Evolutionary conservation across 2,113 vertebrate genomes (phyloP).

Genomic region (Anarhynchus alexandrinus): DNA sequence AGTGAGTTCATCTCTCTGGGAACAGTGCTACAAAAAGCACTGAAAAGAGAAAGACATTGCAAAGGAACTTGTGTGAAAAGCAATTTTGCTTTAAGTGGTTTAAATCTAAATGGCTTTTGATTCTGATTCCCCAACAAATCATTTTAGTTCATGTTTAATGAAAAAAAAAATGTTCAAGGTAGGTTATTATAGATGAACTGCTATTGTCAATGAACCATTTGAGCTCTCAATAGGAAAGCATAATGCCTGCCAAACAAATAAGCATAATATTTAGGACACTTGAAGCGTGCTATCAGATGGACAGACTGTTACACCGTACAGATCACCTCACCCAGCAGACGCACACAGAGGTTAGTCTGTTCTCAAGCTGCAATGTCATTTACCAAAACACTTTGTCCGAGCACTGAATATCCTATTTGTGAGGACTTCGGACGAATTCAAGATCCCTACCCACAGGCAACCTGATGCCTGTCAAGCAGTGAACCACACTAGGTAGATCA

Average conservation of each 20-base stretch:
- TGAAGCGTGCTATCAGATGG: slow-evolving; percentile 10
- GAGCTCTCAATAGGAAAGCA: background rate
- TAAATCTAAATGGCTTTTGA: slow-evolving; percentile 23
- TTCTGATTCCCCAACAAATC: background rate
- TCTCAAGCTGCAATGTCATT: background rate
- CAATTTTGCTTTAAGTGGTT: slow-evolving; percentile 11
- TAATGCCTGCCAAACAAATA: slow-evolving; percentile 26
- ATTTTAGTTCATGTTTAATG: background rate
- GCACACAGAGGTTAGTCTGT: slow-evolving; percentile 1
- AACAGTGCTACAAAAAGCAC: background rate
- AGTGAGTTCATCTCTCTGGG: background rate
- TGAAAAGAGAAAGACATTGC: background rate
- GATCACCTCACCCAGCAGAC: background rate
- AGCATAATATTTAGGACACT: slow-evolving; percentile 10
- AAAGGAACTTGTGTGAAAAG: background rate
- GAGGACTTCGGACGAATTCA: background rate
- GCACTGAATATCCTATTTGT: background rate
- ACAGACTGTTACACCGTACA: background rate
- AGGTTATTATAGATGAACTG: background rate
- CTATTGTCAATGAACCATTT: background rate
- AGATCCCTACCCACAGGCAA: background rate
- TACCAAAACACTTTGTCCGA: background rate
- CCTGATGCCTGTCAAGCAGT: background rate
- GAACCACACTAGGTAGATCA: background rate
- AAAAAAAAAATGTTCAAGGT: background rate